Evolutionary conservation across 2,888 invertebrate genomes (phyloP).

Genomic region (Hirtodrosophila histrioides): DNA sequence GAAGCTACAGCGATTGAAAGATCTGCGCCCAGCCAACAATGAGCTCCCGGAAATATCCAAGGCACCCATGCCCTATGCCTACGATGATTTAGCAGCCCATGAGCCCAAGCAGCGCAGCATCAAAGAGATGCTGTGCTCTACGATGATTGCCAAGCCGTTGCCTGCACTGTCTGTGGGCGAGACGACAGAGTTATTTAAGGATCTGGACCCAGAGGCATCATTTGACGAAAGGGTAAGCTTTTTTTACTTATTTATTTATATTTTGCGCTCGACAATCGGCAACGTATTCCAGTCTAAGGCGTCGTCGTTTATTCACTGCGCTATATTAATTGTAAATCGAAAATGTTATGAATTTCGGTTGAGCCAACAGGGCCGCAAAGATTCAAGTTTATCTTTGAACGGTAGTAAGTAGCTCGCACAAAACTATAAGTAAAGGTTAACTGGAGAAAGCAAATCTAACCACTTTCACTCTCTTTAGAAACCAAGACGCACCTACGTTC

Average conservation of each 20-base stretch:
- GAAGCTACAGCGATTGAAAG: slow-evolving; percentile 66
- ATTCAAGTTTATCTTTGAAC: slow-evolving; percentile 59
- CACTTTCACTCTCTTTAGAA: slow-evolving; percentile 49
- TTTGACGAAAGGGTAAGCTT: slow-evolving; percentile 77
- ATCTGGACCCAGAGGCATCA: slow-evolving; percentile 73
- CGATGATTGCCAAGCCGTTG: slow-evolving; percentile 60
- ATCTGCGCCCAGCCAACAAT: slow-evolving; percentile 57
- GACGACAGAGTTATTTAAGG: slow-evolving; percentile 71
- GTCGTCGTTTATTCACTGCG: slow-evolving; percentile 32
- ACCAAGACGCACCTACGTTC: slow-evolving; percentile 77
- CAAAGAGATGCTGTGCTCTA: slow-evolving; percentile 80
- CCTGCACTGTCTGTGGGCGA: slow-evolving; percentile 20
- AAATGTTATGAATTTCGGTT: slow-evolving; percentile 50
- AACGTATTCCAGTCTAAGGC: background rate
- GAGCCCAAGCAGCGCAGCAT: slow-evolving; percentile 64
- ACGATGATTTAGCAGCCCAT: slow-evolving; percentile 41
- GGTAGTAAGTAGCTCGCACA: slow-evolving; percentile 76
- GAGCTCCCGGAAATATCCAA: slow-evolving; percentile 45
- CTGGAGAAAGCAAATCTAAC: background rate
- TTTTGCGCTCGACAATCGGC: slow-evolving; percentile 30
- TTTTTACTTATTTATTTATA: no score
- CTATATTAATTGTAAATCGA: slow-evolving; percentile 55
- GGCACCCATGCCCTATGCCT: slow-evolving; percentile 38
- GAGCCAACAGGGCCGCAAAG: slow-evolving; percentile 75
- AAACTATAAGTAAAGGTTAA: background rate